A percentile compares a stretch with the other conserved stretches of the same genome.
These are phyloP conservation scores for Schizotus pectinicornis DNA, from an alignment of 2,888 invertebrate species.

Conservation along the genomic window DNA sequence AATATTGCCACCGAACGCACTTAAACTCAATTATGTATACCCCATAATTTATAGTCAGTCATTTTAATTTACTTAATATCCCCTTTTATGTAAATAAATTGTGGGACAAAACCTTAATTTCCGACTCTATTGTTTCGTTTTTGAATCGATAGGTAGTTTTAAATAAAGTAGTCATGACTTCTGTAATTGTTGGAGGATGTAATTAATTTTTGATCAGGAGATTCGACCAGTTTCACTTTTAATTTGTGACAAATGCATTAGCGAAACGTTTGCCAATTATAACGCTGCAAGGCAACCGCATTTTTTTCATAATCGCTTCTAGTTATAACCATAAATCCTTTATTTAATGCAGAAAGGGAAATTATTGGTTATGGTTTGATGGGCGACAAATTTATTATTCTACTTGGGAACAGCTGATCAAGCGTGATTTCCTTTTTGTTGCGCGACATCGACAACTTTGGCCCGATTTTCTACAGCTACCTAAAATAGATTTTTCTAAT, in stretches of 20 bases:
- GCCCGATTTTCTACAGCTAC: slow-evolving; percentile 3
- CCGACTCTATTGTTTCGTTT: slow-evolving; percentile 14
- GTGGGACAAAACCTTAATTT: background rate
- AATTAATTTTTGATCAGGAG: slow-evolving; percentile 29
- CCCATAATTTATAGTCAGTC: slow-evolving; percentile 29
- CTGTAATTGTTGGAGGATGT: background rate
- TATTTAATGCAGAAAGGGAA: slow-evolving; percentile 25
- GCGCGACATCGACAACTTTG: slow-evolving; percentile 11
- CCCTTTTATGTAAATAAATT: slow-evolving; percentile 30
- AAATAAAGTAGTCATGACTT: background rate
- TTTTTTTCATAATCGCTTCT: slow-evolving; percentile 35
- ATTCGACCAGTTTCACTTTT: slow-evolving; percentile 30
- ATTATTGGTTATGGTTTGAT: slow-evolving; percentile 29
- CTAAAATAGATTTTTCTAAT: slow-evolving; percentile 12
- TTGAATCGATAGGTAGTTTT: slow-evolving; percentile 7
- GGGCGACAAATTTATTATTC: slow-evolving; percentile 25
- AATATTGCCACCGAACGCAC: slow-evolving; percentile 29
- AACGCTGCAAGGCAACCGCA: slow-evolving; percentile 28
- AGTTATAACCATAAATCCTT: slow-evolving; percentile 43
- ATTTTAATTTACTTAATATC: slow-evolving; percentile 32
- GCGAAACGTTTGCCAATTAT: slow-evolving; percentile 6
- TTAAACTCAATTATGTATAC: slow-evolving; percentile 28
- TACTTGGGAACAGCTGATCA: slow-evolving; percentile 24
- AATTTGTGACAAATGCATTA: slow-evolving; percentile 32
- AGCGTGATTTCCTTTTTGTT: slow-evolving; percentile 29